phyloP scores from a whole-genome alignment of 2,113 vertebrate genomes.

The Monopterus albus region DNA sequence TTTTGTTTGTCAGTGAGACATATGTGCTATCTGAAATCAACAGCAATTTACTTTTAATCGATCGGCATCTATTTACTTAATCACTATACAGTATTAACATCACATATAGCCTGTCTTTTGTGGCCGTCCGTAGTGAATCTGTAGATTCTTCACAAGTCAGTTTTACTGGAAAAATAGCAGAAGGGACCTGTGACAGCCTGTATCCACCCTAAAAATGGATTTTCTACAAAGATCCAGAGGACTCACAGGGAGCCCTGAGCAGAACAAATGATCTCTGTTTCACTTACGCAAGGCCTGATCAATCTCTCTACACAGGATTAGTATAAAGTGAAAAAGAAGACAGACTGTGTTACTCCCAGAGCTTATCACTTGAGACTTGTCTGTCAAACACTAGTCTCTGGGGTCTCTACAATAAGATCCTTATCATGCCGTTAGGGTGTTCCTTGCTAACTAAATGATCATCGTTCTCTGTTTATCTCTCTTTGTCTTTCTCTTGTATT shows the following conservation, averaged over 20 bases:
- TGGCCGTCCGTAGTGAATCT: no score
- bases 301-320: conserved; percentile 6
- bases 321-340: conserved; percentile 26
- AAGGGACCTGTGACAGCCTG: background rate
- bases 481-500: conserved; percentile 7
- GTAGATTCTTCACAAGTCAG: conserved; percentile 13
- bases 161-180: background rate
- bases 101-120: no score
- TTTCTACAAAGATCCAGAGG: conserved; percentile 13
- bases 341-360: conserved; percentile 2
- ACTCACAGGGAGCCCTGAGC: conserved; percentile 31
- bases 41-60: background rate
- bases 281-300: conserved; percentile 15
- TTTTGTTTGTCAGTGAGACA: no score
- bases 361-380: conserved; percentile 21
- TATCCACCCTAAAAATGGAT: background rate
- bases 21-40: no score
- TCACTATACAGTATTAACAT: background rate
- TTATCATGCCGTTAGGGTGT: conserved; percentile 11
- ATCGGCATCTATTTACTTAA: background rate
- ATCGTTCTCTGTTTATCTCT: conserved; percentile 5
- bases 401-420: conserved; percentile 32
- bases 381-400: conserved; percentile 18
- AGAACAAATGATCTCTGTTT: conserved; percentile 16
- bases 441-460: conserved; percentile 24